A percentile compares a stretch with the other conserved stretches of the same genome.
Evolutionary conservation across 2,888 invertebrate genomes (phyloP).

Genomic region (Agrotis ipsilon): DNA sequence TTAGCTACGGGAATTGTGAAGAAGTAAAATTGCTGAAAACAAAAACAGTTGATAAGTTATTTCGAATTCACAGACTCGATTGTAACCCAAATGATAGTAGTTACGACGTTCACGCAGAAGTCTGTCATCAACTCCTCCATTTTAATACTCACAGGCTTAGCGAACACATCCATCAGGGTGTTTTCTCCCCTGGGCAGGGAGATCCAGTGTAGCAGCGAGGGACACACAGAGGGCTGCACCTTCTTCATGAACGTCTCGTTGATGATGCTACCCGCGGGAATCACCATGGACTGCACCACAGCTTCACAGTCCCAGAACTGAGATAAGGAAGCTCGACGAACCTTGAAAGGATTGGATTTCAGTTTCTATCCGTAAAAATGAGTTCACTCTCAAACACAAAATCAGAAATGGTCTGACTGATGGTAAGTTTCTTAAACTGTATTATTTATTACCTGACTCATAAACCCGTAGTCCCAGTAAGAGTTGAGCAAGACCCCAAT

Average conservation of each 20-base stretch:
- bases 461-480: slow-evolving; percentile 87
- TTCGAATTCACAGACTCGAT: background rate
- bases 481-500: slow-evolving; percentile 85
- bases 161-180: slow-evolving; percentile 81
- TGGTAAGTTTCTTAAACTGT: too few relatives aligned
- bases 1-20: slow-evolving; percentile 77
- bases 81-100: background rate
- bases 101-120: background rate
- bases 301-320: slow-evolving; percentile 88
- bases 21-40: slow-evolving; percentile 86
- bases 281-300: slow-evolving; percentile 76
- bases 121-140: background rate
- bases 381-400: too few relatives aligned
- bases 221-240: slow-evolving; percentile 83
- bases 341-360: slow-evolving; percentile 64
- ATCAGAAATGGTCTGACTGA: too few relatives aligned
- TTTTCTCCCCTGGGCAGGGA: slow-evolving; percentile 87
- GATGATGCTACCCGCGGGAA: slow-evolving; percentile 79
- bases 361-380: background rate
- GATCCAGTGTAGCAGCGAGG: slow-evolving; percentile 86
- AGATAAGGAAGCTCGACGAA: slow-evolving; percentile 80
- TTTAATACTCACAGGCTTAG: slow-evolving; percentile 86
- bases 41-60: slow-evolving; percentile 11
- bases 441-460: slow-evolving; percentile 81
- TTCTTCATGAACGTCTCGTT: slow-evolving; percentile 69